phyloP scores from a whole-genome alignment of 1,140 invertebrate genomes.

The Helicoverpa armigera region DNA sequence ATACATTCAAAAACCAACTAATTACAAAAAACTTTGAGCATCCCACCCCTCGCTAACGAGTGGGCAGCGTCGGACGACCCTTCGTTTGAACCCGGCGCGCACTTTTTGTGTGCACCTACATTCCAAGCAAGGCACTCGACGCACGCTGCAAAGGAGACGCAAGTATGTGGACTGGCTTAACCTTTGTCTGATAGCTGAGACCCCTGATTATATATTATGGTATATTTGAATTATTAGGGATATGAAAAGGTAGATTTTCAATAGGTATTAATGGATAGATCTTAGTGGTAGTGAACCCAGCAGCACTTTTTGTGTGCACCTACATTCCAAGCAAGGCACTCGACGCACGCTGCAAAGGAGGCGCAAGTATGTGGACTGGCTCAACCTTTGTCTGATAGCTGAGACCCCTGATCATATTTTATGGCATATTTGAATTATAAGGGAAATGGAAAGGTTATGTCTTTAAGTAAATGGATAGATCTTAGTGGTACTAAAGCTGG shows the following conservation, averaged over 20 bases:
- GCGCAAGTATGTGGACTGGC: conserved; percentile 56
- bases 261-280: not conserved
- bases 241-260: not conserved
- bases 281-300: conserved; percentile 52
- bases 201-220: not conserved
- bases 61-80: conserved; percentile 69
- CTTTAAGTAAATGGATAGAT: too few relatives aligned
- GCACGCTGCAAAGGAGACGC: conserved; percentile 61
- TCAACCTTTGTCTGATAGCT: conserved; percentile 21
- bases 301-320: conserved; percentile 77
- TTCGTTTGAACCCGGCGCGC: conserved; percentile 76
- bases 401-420: not conserved
- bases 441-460: too few relatives aligned
- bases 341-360: conserved; percentile 63
- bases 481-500: conserved; percentile 60
- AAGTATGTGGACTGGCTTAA: conserved; percentile 55
- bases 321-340: conserved; percentile 75
- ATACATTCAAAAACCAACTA: conserved; percentile 32
- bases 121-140: conserved; percentile 72
- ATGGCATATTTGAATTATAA: too few relatives aligned
- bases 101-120: conserved; percentile 78
- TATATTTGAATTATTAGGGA: not conserved
- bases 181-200: conserved; percentile 22
- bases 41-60: conserved; percentile 65
- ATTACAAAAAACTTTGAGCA: conserved; percentile 60